These are phyloP conservation scores for Cabera pusaria DNA, from an alignment of 2,888 invertebrate genomes.

Conservation along the genomic window DNA sequence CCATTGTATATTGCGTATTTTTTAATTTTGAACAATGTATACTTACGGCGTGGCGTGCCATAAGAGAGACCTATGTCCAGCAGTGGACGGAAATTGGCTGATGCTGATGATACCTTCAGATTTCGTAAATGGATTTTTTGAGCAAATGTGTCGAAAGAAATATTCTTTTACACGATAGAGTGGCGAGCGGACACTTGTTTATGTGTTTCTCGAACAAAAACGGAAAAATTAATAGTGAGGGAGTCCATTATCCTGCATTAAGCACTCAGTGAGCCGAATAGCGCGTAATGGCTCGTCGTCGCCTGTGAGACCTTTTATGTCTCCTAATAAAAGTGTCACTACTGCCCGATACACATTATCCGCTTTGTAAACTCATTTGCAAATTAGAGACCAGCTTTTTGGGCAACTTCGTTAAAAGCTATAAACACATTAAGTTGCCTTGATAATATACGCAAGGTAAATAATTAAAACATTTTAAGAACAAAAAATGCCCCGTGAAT, in stretches of 20 bases:
- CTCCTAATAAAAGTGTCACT: conserved; percentile 64
- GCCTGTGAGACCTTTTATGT: conserved; percentile 55
- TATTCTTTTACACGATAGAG: conserved; percentile 16
- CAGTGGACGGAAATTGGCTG: too few species aligned
- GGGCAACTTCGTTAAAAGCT: conserved; percentile 7
- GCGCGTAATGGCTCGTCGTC: conserved; percentile 62
- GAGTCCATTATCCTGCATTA: conserved; percentile 75
- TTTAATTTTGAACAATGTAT: too few species aligned
- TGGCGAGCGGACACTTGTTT: conserved; percentile 44
- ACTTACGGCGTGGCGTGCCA: too few species aligned
- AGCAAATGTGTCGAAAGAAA: too few species aligned
- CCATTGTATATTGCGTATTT: too few species aligned
- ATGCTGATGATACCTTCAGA: too few species aligned
- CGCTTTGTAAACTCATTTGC: conserved; percentile 37
- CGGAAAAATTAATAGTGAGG: conserved; percentile 70
- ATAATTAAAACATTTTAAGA: too few species aligned
- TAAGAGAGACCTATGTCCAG: too few species aligned
- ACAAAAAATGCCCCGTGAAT: too few species aligned
- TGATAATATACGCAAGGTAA: too few species aligned
- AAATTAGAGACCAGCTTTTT: conserved; percentile 18
- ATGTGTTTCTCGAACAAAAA: conserved; percentile 59
- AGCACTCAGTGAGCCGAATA: conserved; percentile 69
- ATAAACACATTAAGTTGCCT: conserved; percentile 1
- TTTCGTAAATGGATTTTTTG: too few species aligned
- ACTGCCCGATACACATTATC: conserved; percentile 48